Percentiles rank a stretch among this genome's conserved stretches.
Conservation (phyloP, 2,113 vertebrate species). For the Vidua macroura region DNA sequence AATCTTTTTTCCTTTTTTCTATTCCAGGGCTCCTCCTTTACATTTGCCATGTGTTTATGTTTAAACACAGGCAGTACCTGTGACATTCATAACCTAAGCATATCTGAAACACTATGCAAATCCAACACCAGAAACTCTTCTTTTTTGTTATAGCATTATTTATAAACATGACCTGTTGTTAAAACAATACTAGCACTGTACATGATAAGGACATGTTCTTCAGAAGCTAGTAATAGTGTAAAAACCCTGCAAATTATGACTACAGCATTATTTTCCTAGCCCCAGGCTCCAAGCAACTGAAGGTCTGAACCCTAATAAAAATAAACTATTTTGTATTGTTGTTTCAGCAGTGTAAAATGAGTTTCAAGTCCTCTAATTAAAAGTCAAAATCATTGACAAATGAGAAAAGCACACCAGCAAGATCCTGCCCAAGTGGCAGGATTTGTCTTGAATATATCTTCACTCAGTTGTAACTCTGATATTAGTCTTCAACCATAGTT, state of each 20-base stretch:
- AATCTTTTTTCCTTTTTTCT: not conserved
- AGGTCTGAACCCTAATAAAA: not conserved
- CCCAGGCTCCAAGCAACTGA: not conserved
- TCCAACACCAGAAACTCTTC: not conserved
- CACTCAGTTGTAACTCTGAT: not conserved
- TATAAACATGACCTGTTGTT: not conserved
- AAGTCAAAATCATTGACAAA: not conserved
- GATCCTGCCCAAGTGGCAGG: not conserved
- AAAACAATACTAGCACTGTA: not conserved
- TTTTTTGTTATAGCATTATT: not conserved
- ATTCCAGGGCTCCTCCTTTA: not conserved
- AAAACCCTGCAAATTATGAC: not conserved
- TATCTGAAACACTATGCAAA: not conserved
- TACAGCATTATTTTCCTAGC: not conserved
- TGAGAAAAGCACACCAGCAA: not conserved
- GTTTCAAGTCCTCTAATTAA: not conserved
- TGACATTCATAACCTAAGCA: not conserved
- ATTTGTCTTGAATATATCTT: not conserved
- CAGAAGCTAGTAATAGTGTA: not conserved
- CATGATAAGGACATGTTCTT: not conserved
- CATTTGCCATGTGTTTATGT: not conserved
- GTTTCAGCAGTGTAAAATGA: not conserved
- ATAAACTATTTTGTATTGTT: not conserved
- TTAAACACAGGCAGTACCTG: not conserved
- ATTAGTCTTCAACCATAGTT: not conserved